phyloP scores from a whole-genome alignment of 2,888 invertebrate species.

The Neelides folsomi region DNA sequence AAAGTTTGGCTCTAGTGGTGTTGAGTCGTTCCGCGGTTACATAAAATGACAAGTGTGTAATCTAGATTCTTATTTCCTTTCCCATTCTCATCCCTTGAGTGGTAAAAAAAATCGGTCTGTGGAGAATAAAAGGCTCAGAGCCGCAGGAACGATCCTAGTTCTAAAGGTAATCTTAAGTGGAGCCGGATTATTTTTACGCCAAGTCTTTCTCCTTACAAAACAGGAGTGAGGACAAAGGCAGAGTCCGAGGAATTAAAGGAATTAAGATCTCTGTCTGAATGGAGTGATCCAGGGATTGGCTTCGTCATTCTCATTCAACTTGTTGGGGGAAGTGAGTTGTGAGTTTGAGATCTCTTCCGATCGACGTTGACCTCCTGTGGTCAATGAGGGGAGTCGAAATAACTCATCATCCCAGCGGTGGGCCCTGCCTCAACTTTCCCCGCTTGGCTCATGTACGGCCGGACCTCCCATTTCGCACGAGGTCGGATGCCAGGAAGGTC shows the following conservation, averaged over 20 bases:
- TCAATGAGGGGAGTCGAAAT: conserved; percentile 31
- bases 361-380: conserved; percentile 27
- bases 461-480: conserved; percentile 32
- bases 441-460: conserved; percentile 7
- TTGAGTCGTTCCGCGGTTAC: too few relatives aligned
- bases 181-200: too few relatives aligned
- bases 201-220: too few relatives aligned
- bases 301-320: conserved; percentile 1
- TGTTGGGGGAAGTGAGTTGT: background rate
- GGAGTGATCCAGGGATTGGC: background rate
- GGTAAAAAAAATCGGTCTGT: too few relatives aligned
- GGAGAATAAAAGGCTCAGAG: too few relatives aligned
- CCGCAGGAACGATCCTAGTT: too few relatives aligned
- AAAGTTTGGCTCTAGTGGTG: too few relatives aligned
- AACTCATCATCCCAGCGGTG: conserved; percentile 32
- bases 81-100: background rate
- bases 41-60: too few relatives aligned
- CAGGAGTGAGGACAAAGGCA: too few relatives aligned
- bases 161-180: too few relatives aligned
- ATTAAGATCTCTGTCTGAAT: conserved; percentile 4
- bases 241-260: too few relatives aligned
- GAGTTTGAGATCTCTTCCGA: background rate
- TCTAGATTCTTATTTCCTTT: background rate
- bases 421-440: conserved; percentile 6
- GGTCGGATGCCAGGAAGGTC: background rate